These are phyloP conservation scores for Andinoacara biseriatus DNA, from an alignment of 2,113 vertebrate species.

Conservation along the genomic window DNA sequence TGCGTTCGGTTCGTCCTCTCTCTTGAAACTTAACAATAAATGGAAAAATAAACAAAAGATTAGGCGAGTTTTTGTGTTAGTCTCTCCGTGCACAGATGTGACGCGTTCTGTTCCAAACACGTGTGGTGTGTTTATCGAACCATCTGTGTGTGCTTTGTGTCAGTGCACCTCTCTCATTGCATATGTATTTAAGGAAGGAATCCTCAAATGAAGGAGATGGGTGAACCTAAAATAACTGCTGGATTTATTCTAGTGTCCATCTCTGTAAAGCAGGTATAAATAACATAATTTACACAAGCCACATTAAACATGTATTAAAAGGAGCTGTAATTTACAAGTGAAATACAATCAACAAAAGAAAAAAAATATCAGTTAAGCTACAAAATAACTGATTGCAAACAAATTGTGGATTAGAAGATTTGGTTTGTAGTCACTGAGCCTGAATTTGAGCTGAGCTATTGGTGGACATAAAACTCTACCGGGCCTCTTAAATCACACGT, in stretches of 20 bases:
- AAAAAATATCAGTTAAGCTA: not conserved
- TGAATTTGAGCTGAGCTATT: not conserved
- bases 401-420: not conserved
- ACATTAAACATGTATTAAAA: not conserved
- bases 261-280: not conserved
- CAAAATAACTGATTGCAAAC: not conserved
- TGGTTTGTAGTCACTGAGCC: not conserved
- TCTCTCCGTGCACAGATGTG: not conserved
- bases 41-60: slow-evolving; percentile 1
- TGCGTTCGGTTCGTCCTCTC: not conserved
- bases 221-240: not conserved
- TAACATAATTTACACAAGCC: not conserved
- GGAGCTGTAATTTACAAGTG: not conserved
- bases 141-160: slow-evolving; percentile 5
- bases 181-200: not conserved
- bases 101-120: slow-evolving; percentile 1
- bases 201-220: not conserved
- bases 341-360: not conserved
- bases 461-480: not conserved
- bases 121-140: not conserved
- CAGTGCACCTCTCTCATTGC: not conserved
- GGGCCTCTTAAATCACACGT: not conserved
- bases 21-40: not conserved
- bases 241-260: not conserved
- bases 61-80: not conserved